phyloP scores from a whole-genome alignment of 2,113 vertebrate species.

The Macheiramphus alcinus region DNA sequence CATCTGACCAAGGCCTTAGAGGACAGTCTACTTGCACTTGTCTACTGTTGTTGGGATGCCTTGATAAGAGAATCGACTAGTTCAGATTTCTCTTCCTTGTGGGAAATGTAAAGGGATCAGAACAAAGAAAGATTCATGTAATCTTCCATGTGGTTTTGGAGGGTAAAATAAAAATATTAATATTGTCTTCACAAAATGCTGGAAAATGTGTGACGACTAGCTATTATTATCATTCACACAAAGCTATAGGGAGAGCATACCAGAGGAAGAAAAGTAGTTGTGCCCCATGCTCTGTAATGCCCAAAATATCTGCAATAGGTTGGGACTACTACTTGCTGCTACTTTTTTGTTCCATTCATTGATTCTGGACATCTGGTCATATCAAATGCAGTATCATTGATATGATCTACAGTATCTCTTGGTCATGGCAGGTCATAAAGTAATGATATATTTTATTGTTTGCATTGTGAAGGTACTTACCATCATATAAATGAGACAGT shows the following conservation, averaged over 20 bases:
- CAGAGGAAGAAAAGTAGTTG: background rate
- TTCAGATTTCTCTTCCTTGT: background rate
- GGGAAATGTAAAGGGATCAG: background rate
- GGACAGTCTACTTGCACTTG: background rate
- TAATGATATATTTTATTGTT: background rate
- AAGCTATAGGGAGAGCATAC: fast-evolving
- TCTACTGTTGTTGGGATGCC: background rate
- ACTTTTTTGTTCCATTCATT: background rate
- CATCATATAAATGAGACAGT: background rate
- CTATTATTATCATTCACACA: background rate
- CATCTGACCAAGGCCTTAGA: background rate
- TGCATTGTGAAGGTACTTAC: background rate
- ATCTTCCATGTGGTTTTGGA: background rate
- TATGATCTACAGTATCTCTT: background rate
- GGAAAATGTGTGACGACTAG: background rate
- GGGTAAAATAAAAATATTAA: background rate
- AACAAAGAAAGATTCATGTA: background rate
- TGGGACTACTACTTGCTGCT: background rate
- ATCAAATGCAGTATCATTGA: background rate
- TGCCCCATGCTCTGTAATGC: background rate
- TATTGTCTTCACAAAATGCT: background rate
- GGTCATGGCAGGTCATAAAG: background rate
- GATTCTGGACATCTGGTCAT: background rate
- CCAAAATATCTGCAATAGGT: background rate
- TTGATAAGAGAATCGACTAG: background rate